Evolutionary conservation across 2,888 invertebrate genomes (phyloP).

Genomic region (Andrena camellia): DNA sequence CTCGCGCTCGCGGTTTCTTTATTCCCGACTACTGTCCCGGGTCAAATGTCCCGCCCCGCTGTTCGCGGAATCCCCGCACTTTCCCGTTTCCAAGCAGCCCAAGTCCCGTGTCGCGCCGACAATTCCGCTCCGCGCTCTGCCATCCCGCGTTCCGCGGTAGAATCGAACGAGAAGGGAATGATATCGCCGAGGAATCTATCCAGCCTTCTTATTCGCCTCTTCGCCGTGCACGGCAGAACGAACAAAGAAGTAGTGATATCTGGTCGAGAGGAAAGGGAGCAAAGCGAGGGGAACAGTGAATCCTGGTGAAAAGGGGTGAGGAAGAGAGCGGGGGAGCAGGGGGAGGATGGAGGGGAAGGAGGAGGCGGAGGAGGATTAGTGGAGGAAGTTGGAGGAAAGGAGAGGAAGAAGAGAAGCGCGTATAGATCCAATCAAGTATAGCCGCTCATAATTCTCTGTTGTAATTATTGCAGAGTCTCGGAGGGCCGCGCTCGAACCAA

Average conservation of each 20-base stretch:
- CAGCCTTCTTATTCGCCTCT: background rate
- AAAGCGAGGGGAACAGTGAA: constrained; percentile 34
- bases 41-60: constrained; percentile 22
- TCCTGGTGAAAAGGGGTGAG: constrained; percentile 50
- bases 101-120: background rate
- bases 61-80: background rate
- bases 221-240: constrained; percentile 7
- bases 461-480: constrained; percentile 83
- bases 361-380: constrained; percentile 24
- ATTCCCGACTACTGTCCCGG: constrained; percentile 52
- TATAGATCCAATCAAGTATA: constrained; percentile 83
- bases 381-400: constrained; percentile 16
- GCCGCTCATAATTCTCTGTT: constrained; percentile 83
- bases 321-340: constrained; percentile 45
- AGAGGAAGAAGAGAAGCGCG: constrained; percentile 65
- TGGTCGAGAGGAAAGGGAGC: constrained; percentile 29
- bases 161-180: background rate
- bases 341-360: constrained; percentile 15
- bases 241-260: constrained; percentile 39
- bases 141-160: background rate
- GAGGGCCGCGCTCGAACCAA: constrained; percentile 73
- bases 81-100: background rate
- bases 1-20: constrained; percentile 47
- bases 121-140: background rate
- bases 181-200: constrained; percentile 12